These are phyloP conservation scores for Frankliniella intonsa DNA, from an alignment of 2,888 invertebrate species.

Conservation along the genomic window DNA sequence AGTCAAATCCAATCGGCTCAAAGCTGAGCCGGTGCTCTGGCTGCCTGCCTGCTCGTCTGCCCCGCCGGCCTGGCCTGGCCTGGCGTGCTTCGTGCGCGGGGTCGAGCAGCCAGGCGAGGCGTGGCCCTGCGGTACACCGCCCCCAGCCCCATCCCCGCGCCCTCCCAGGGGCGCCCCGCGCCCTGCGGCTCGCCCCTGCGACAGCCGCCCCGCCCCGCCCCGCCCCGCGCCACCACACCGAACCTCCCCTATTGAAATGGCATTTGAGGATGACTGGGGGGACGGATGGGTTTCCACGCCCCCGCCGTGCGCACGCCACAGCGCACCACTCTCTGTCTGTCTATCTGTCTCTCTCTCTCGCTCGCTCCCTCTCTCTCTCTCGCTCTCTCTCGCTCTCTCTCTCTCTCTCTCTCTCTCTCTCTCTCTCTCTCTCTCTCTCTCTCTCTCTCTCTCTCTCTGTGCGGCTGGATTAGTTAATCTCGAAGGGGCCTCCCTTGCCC, in stretches of 20 bases:
- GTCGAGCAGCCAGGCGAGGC: neutral
- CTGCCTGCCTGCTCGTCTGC: neutral
- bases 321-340: too few relatives aligned
- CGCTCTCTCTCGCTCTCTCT: too few relatives aligned
- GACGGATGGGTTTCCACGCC: neutral
- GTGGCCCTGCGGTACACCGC: neutral
- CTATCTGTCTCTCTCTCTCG: too few relatives aligned
- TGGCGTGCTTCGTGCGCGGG: neutral
- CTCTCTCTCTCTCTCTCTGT: too few relatives aligned
- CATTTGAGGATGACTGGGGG: neutral
- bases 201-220: neutral
- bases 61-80: neutral
- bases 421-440: too few relatives aligned
- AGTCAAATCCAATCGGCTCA: slow-evolving; percentile 12
- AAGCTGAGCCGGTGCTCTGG: neutral
- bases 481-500: too few relatives aligned
- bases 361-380: too few relatives aligned
- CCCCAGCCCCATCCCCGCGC: too few relatives aligned
- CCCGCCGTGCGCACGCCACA: too few relatives aligned
- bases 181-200: neutral
- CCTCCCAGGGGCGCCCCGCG: neutral
- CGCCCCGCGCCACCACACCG: neutral
- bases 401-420: too few relatives aligned
- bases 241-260: neutral
- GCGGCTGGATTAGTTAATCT: too few relatives aligned